Evolutionary conservation across 2,113 vertebrate species (phyloP).

Genomic region (Talpa occidentalis): DNA sequence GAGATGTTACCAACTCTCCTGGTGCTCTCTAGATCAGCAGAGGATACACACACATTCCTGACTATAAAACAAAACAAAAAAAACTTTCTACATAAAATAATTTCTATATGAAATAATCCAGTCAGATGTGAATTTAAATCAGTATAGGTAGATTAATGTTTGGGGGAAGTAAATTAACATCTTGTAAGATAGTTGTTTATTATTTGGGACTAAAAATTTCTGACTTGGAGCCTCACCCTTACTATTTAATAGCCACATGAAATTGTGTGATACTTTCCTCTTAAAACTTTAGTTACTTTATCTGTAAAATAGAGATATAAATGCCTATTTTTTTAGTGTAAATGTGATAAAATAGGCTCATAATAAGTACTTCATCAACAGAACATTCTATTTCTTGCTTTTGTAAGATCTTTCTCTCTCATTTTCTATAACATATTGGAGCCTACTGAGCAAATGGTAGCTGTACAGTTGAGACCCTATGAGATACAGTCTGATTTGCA

Average conservation of each 20-base stretch:
- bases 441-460: background rate
- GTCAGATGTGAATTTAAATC: background rate
- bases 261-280: background rate
- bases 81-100: no score
- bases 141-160: background rate
- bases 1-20: background rate
- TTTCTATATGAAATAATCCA: constrained; percentile 12
- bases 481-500: background rate
- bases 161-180: background rate
- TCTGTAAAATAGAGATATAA: constrained; percentile 6
- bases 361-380: background rate
- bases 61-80: background rate
- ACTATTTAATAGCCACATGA: background rate
- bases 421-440: background rate
- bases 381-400: background rate
- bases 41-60: background rate
- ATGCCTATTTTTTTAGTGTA: background rate
- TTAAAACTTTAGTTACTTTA: background rate
- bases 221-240: background rate
- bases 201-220: background rate
- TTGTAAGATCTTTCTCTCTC: background rate
- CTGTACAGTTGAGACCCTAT: background rate
- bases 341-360: background rate
- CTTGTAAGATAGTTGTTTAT: background rate
- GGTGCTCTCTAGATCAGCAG: background rate